These are phyloP conservation scores for Centroberyx gerrardi DNA, from an alignment of 2,797 vertebrate species.

Conservation along the genomic window DNA sequence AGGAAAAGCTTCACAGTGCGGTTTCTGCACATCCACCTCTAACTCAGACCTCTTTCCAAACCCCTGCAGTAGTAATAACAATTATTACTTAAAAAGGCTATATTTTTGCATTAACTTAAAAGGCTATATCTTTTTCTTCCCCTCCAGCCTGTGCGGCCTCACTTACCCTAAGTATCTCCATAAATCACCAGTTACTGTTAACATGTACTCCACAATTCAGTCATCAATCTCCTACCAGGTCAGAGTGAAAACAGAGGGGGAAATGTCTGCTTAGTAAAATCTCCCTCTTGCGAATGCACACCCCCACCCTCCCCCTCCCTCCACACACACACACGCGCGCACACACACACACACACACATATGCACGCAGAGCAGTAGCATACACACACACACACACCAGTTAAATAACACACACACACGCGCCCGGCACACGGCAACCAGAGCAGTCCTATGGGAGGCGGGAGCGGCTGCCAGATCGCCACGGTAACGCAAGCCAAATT, in stretches of 20 bases:
- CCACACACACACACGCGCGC: constrained; percentile 55
- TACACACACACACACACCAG: constrained; percentile 59
- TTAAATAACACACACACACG: constrained; percentile 80
- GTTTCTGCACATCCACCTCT: constrained; percentile 66
- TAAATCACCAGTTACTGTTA: constrained; percentile 97
- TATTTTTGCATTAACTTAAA: constrained; percentile 96
- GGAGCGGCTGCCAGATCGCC: constrained; percentile 83
- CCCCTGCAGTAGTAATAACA: constrained; percentile 83
- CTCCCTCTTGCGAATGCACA: constrained; percentile 80
- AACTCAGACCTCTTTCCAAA: constrained; percentile 67
- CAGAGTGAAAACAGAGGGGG: constrained; percentile 89
- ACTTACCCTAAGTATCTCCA: constrained; percentile 98
- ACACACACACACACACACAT: constrained; percentile 51
- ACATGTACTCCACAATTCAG: constrained; percentile 92
- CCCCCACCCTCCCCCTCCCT: constrained; percentile 74
- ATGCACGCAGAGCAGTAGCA: constrained; percentile 36
- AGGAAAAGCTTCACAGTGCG: constrained; percentile 63
- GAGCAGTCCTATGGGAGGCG: constrained; percentile 79
- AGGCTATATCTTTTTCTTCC: constrained; percentile 92
- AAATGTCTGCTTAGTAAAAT: constrained; percentile 90
- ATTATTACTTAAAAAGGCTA: constrained; percentile 91
- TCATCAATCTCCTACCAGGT: constrained; percentile 94
- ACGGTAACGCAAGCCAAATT: constrained; percentile 85
- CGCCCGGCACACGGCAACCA: constrained; percentile 79
- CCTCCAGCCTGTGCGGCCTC: constrained; percentile 92